phyloP scores from a whole-genome alignment of 2,888 invertebrate genomes.

The Acleris literana region DNA sequence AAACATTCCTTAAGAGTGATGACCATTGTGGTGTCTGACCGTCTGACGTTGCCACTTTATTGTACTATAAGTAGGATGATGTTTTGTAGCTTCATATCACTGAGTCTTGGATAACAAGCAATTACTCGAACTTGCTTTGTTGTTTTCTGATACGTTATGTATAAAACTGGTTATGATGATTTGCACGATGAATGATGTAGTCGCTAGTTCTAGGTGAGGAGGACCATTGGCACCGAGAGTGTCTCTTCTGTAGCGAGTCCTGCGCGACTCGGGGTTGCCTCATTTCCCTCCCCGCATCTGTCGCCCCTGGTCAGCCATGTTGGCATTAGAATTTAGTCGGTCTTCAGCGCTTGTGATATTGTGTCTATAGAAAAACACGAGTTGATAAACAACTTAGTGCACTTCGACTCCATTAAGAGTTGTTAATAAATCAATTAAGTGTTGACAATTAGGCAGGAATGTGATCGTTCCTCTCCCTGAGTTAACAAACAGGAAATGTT shows the following conservation, averaged over 20 bases:
- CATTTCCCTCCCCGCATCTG: neutral
- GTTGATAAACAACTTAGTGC: slow-evolving; percentile 12
- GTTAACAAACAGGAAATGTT: slow-evolving; percentile 16
- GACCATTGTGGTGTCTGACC: too few species aligned
- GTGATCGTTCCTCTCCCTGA: neutral
- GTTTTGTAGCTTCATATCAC: too few species aligned
- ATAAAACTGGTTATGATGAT: too few species aligned
- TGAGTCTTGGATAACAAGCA: too few species aligned
- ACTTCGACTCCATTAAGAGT: neutral
- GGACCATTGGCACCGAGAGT: too few species aligned
- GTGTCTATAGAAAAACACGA: slow-evolving; percentile 26
- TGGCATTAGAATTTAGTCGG: slow-evolving; percentile 13
- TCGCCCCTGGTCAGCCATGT: neutral
- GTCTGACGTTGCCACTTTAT: too few species aligned
- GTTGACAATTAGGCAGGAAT: slow-evolving; percentile 9
- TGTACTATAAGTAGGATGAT: too few species aligned
- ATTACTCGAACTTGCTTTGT: too few species aligned
- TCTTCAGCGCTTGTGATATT: slow-evolving; percentile 31
- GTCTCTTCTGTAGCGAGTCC: too few species aligned
- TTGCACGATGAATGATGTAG: too few species aligned
- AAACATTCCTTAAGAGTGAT: too few species aligned
- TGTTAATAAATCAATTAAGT: neutral
- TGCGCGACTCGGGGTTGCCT: slow-evolving; percentile 9
- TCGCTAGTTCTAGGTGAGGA: neutral
- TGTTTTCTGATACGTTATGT: too few species aligned